Percentiles rank a stretch among this genome's conserved stretches.
phyloP scores from a whole-genome alignment of 1,140 invertebrate genomes.

The Papilio dardanus region DNA sequence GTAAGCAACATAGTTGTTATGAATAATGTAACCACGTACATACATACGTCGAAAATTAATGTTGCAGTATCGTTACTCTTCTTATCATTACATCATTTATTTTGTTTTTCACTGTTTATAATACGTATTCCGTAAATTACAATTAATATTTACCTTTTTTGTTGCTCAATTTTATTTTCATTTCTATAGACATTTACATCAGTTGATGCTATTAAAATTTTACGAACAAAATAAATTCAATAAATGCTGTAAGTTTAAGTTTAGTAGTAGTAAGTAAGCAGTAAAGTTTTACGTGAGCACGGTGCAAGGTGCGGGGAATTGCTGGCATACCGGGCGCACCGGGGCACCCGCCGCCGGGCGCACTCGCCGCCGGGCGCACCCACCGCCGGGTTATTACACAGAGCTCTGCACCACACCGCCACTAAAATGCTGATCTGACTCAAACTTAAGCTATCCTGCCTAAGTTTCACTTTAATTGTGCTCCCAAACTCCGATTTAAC shows the following conservation, averaged over 20 bases:
- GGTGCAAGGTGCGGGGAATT: not conserved
- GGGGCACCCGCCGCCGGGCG: not conserved
- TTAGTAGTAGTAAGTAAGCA: not conserved
- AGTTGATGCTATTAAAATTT: not conserved
- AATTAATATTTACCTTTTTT: no score
- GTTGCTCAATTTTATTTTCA: not conserved
- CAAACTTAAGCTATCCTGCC: slow-evolving; percentile 14
- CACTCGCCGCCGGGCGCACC: not conserved
- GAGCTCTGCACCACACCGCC: not conserved
- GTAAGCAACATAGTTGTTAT: not conserved
- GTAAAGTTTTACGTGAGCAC: not conserved
- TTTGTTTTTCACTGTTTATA: no score
- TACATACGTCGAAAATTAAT: not conserved
- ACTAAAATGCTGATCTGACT: slow-evolving; percentile 9
- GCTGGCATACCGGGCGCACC: not conserved
- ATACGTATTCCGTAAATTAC: no score
- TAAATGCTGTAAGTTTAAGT: not conserved
- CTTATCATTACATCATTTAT: not conserved
- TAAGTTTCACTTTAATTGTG: not conserved
- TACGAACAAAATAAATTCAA: not conserved
- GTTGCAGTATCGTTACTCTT: not conserved
- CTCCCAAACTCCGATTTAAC: not conserved
- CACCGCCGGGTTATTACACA: not conserved
- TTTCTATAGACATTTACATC: not conserved
- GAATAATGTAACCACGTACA: not conserved